Evolutionary conservation across 1,140 invertebrate species (phyloP), one percentile per base, ranked within the genome.

Genomic region (Sipha flava): DNA sequence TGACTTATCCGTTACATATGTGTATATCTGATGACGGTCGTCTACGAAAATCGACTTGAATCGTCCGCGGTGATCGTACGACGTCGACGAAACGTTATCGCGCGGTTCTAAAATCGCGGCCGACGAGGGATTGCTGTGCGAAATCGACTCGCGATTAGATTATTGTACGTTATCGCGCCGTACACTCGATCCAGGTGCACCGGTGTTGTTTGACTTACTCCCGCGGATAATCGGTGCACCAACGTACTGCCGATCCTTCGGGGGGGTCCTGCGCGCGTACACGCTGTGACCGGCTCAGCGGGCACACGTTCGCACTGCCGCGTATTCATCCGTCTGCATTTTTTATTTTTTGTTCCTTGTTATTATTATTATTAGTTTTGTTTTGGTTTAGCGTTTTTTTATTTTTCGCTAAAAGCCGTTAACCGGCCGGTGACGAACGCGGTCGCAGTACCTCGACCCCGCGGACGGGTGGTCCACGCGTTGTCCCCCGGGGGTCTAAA

Each of bases 201-300:
- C n/a, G n/a, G 23, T 23, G n/a, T 16, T 66, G 18, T 29, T 21
- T 40, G 64, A 66, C 64, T 66, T 43, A 66, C 34, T 43, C n/a
- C 37, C 64, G 64, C 34, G 64, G 64, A 66, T 43, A 66, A 66
- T 66, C 26, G 64, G 64, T 43, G 62, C 64, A 29, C 66, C 66
- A 43, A 21, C 23, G 37, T 7, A 45, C 37, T 26, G 43, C n/a
- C 29, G 29, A 26, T 59, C 47, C 12, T 1, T 75, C 47, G 45
- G 26, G 34, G 72, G 52, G 73, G 73, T 77, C 34, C 52, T 9
- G 7, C 23, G 40, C 40, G 45, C 18, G 16, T 29, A 29, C 31
- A 26, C 73, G 73, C 73, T 77, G 73, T 43, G 73, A 2, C 73
- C 14, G 52, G 40, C 73, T 77, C 73, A 57, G 73, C 73, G 37